Evolutionary conservation across 2,797 vertebrate genomes (phyloP).

Genomic region (Darevskia nairensis): DNA sequence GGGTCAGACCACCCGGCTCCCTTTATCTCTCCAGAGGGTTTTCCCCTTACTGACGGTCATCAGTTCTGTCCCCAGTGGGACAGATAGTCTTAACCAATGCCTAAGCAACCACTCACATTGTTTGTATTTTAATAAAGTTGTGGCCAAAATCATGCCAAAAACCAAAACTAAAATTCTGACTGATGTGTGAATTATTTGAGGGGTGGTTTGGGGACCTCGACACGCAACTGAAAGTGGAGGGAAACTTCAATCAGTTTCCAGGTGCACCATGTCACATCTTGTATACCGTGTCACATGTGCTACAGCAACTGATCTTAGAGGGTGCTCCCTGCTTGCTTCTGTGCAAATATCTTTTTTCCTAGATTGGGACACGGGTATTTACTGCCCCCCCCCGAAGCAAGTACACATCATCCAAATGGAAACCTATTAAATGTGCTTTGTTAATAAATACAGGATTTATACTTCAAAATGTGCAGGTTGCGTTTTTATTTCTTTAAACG

Average conservation of each 20-base stretch:
- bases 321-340: neutral
- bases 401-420: neutral
- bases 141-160: too few relatives aligned
- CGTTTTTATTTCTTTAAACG: too few relatives aligned
- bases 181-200: too few relatives aligned
- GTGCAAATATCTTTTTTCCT: neutral
- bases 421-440: neutral
- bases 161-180: too few relatives aligned
- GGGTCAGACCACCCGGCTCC: too few relatives aligned
- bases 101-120: too few relatives aligned
- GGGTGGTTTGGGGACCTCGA: too few relatives aligned
- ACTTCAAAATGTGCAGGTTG: neutral
- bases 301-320: neutral
- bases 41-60: too few relatives aligned
- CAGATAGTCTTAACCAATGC: too few relatives aligned
- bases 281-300: neutral
- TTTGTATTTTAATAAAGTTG: too few relatives aligned
- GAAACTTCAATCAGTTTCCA: neutral
- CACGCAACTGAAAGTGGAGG: neutral
- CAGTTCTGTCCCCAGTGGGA: too few relatives aligned
- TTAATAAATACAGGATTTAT: neutral
- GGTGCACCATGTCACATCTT: neutral
- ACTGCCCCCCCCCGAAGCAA: neutral
- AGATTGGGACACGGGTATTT: neutral
- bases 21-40: too few relatives aligned